phyloP scores from a whole-genome alignment of 2,113 vertebrate species.

The Leptocoma aspasia region DNA sequence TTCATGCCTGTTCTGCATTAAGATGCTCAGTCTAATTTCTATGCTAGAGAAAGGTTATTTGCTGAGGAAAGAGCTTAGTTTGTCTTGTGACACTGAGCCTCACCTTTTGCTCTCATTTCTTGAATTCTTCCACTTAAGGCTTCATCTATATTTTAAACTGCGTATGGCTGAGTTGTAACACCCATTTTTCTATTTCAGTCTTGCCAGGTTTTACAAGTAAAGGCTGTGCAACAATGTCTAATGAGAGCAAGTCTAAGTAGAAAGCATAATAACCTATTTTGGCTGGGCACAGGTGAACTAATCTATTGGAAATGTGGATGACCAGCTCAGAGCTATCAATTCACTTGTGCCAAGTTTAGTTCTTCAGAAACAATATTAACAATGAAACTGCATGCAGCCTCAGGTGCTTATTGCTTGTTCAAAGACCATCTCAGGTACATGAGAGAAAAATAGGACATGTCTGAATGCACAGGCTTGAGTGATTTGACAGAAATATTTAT shows the following conservation, averaged over 20 bases:
- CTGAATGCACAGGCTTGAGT: background rate
- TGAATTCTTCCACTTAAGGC: background rate
- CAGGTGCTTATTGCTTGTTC: background rate
- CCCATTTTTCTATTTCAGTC: background rate
- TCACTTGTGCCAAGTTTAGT: background rate
- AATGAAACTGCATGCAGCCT: background rate
- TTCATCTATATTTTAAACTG: background rate
- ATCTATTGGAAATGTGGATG: background rate
- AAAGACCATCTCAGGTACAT: background rate
- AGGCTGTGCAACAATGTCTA: background rate
- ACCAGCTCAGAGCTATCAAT: background rate
- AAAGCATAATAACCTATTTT: background rate
- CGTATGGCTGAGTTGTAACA: background rate
- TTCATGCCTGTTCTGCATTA: background rate
- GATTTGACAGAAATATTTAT: background rate
- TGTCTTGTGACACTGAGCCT: background rate
- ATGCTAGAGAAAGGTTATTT: background rate
- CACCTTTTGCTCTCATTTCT: background rate
- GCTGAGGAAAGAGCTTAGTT: background rate
- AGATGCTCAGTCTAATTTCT: background rate
- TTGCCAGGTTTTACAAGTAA: background rate
- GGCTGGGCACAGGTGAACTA: background rate
- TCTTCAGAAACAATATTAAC: background rate
- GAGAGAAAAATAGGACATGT: background rate
- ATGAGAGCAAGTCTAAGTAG: background rate